These are phyloP conservation scores for Euwallacea fornicatus DNA, from an alignment of 1,140 invertebrate species.

Conservation along the genomic window DNA sequence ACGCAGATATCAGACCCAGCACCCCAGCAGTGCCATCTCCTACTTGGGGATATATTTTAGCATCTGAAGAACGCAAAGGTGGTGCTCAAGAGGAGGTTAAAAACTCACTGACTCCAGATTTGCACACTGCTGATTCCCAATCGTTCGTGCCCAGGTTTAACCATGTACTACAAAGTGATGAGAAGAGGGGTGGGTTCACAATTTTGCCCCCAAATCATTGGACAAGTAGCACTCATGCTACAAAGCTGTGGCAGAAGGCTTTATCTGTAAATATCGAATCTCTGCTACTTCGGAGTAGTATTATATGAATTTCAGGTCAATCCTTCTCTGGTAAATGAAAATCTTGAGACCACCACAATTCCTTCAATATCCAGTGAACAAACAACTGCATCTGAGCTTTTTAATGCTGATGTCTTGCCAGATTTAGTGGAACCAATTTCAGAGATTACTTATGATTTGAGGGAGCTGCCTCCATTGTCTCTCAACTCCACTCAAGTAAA, in stretches of 20 bases:
- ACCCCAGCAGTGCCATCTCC: slow-evolving; percentile 43
- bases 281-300: not conserved
- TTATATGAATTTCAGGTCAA: slow-evolving; percentile 50
- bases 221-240: slow-evolving; percentile 59
- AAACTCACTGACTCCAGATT: slow-evolving; percentile 44
- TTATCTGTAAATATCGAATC: slow-evolving; percentile 55
- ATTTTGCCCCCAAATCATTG: slow-evolving; percentile 55
- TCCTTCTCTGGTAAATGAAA: slow-evolving; percentile 69
- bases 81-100: slow-evolving; percentile 36
- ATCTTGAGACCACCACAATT: slow-evolving; percentile 55
- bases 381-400: slow-evolving; percentile 29
- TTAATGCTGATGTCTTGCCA: slow-evolving; percentile 17
- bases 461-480: slow-evolving; percentile 44
- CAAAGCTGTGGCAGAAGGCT: slow-evolving; percentile 64
- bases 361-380: slow-evolving; percentile 13
- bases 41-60: slow-evolving; percentile 48
- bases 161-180: slow-evolving; percentile 38
- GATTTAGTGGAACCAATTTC: slow-evolving; percentile 2
- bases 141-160: slow-evolving; percentile 49
- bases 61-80: slow-evolving; percentile 38
- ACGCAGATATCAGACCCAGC: slow-evolving; percentile 57
- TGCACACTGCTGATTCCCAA: slow-evolving; percentile 48
- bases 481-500: slow-evolving; percentile 46
- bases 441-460: slow-evolving; percentile 47
- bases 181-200: slow-evolving; percentile 28